A percentile compares a stretch with the other conserved stretches of the same genome.
These are phyloP conservation scores for Thumatha senex DNA, from an alignment of 2,888 invertebrate genomes.

Conservation along the genomic window DNA sequence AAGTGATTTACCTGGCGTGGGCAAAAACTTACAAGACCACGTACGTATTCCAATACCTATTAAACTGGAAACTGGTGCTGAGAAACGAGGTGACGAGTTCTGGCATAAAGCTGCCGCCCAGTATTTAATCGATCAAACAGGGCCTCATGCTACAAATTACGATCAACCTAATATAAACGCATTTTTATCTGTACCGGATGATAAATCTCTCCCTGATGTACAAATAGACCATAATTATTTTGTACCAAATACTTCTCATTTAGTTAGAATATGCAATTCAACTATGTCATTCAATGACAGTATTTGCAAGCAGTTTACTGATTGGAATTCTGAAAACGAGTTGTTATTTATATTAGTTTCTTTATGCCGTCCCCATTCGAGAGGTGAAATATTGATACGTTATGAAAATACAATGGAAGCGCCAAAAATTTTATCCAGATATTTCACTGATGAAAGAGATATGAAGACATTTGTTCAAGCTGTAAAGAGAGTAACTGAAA, in stretches of 20 bases:
- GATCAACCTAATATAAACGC: constrained; percentile 74
- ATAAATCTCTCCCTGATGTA: constrained; percentile 62
- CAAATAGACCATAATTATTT: constrained; percentile 77
- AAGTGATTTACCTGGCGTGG: constrained; percentile 59
- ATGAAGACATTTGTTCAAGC: constrained; percentile 59
- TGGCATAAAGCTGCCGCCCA: constrained; percentile 66
- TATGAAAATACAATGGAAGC: constrained; percentile 55
- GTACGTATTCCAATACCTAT: constrained; percentile 71
- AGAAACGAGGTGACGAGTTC: constrained; percentile 51
- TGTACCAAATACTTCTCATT: constrained; percentile 61
- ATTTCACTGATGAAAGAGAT: constrained; percentile 66
- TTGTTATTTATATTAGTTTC: constrained; percentile 66
- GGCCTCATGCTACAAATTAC: constrained; percentile 68
- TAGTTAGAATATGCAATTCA: constrained; percentile 58
- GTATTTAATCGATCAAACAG: constrained; percentile 66
- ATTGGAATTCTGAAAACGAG: constrained; percentile 65
- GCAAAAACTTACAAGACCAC: constrained; percentile 77
- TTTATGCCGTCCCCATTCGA: constrained; percentile 67
- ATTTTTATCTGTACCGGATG: constrained; percentile 60
- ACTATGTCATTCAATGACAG: constrained; percentile 57
- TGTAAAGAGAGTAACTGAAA: constrained; percentile 59
- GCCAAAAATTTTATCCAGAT: constrained; percentile 67
- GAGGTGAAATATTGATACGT: constrained; percentile 58
- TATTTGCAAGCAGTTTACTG: constrained; percentile 63
- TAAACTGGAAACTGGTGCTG: constrained; percentile 60